A percentile compares a stretch with the other conserved stretches of the same genome.
Evolutionary conservation across 2,797 vertebrate species (phyloP).

Genomic region (Columba guinea): DNA sequence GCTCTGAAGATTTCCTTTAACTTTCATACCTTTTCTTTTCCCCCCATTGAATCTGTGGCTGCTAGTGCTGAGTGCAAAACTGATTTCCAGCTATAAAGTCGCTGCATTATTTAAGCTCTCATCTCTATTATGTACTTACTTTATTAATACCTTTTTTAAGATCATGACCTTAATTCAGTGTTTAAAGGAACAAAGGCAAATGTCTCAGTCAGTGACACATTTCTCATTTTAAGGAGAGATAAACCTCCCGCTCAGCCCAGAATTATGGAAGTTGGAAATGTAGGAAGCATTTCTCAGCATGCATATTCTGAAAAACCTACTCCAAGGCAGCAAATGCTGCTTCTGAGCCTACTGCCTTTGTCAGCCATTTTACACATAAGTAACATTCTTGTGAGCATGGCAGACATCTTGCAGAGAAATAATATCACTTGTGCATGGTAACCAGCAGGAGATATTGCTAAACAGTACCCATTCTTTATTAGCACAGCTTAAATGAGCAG

Average conservation of each 20-base stretch:
- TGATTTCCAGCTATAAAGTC: slow-evolving; percentile 25
- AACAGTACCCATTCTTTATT: background rate
- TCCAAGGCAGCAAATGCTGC: background rate
- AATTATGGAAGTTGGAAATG: slow-evolving; percentile 29
- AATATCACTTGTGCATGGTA: background rate
- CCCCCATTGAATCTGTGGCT: background rate
- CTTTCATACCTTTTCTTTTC: background rate
- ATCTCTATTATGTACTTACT: slow-evolving; percentile 26
- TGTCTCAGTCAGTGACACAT: background rate
- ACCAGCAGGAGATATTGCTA: background rate
- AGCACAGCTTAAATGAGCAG: background rate
- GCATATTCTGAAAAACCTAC: background rate
- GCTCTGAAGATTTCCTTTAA: slow-evolving; percentile 39
- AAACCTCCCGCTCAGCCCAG: background rate
- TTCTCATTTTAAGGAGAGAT: slow-evolving; percentile 25
- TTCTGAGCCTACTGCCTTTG: background rate
- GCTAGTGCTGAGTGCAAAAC: background rate
- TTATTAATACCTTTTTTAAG: slow-evolving; percentile 50
- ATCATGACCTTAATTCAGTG: slow-evolving; percentile 45
- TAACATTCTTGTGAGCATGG: background rate
- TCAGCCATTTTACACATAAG: slow-evolving; percentile 33
- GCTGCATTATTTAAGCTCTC: slow-evolving; percentile 38
- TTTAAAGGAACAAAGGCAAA: slow-evolving; percentile 49
- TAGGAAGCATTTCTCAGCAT: background rate
- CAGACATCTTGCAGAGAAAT: slow-evolving; percentile 41